Evolutionary conservation across 2,113 vertebrate genomes (phyloP), one percentile per base, ranked within the genome.

Genomic region (Petrocephalus microphthalmus): DNA sequence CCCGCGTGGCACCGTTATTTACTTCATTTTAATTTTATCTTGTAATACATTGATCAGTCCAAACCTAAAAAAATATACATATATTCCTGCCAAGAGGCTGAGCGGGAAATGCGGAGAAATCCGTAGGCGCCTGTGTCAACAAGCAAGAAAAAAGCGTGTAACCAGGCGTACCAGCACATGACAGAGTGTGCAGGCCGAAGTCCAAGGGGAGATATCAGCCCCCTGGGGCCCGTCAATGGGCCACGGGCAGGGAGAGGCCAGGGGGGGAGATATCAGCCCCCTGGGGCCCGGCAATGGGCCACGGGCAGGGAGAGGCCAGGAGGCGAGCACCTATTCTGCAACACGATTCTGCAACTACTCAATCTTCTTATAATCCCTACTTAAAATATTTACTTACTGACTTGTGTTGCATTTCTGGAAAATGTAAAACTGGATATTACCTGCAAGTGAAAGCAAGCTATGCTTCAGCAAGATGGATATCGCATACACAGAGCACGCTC

Each of bases 131-230:
- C 60, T 81, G 42, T 81, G 42, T 45, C n/a, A 45, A 81, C 6
- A 8, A 56, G 13, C 74, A 54, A 60, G 25, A 13, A 22, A 88
- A 37, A 20, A 54, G 42, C 11, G 42, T 2, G 10, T 87, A 67
- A 53, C 29, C 49, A 42, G 42, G 42, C 1, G 33, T 15, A 22
- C 57, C 67, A 45, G 49, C 20, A 51, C 42, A 10, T 15, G 54
- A n/a, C 42, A 29, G 25, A 67, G 33, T 60, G 86, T 33, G 86
- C 60, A 52, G 86, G 74, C 29, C 25, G 19, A 87, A 87, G 87
- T 87, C 64, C 49, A 78, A n/a, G 52, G 19, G 0, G 5, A 53
- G 49, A n/a, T 74, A 37, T 10, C 6, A 22, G 25, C 19, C 6
- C 52, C 1, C n/a, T 42, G 20, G 25, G 64, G 87, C 81, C 29